These are phyloP conservation scores for Malurus alboscapulatus DNA, from an alignment of 2,113 vertebrate genomes.

Conservation along the genomic window DNA sequence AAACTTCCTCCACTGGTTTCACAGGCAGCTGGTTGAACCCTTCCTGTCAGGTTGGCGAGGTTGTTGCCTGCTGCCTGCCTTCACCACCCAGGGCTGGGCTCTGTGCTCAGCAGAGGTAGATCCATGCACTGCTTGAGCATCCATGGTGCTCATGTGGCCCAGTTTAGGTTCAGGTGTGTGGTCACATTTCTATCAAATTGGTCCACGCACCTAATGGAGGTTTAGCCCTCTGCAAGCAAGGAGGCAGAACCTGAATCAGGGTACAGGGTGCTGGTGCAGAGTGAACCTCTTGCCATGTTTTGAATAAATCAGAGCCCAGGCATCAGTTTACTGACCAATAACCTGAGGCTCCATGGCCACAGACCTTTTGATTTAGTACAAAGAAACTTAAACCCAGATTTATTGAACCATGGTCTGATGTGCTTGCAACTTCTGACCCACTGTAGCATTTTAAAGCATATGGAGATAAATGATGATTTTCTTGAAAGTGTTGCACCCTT, in stretches of 20 bases:
- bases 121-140: neutral
- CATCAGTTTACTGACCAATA: neutral
- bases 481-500: neutral
- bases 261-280: neutral
- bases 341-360: neutral
- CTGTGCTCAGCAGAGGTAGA: neutral
- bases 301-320: neutral
- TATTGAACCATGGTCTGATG: neutral
- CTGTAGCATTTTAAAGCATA: neutral
- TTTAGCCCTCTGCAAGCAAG: neutral
- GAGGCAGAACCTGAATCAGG: neutral
- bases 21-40: neutral
- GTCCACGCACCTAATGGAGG: rapidly evolving
- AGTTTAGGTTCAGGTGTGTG: neutral
- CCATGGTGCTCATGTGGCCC: neutral
- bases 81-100: neutral
- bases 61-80: neutral
- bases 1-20: neutral
- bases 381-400: neutral
- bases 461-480: neutral
- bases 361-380: neutral
- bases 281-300: neutral
- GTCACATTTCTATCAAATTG: neutral
- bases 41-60: neutral
- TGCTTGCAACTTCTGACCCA: neutral